Evolutionary conservation across 2,888 invertebrate genomes (phyloP).

Genomic region (Cephus sareptanus): DNA sequence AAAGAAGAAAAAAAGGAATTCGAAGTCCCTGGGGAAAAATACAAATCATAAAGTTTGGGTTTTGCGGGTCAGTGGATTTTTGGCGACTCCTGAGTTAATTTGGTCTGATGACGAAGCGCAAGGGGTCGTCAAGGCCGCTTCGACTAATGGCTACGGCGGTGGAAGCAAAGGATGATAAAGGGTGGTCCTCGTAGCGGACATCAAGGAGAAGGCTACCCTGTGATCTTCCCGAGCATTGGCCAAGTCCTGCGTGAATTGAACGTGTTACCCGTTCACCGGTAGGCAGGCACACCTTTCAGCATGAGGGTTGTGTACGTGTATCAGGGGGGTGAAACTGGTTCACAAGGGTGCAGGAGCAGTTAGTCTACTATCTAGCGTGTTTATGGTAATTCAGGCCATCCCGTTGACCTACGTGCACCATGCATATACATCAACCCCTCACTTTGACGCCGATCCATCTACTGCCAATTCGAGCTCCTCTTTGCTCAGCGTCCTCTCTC

Average conservation of each 20-base stretch:
- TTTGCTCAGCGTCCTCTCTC: slow-evolving; percentile 11
- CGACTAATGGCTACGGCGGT: too few relatives aligned
- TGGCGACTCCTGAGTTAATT: too few relatives aligned
- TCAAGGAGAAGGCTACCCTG: slow-evolving; percentile 34
- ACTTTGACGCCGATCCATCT: slow-evolving; percentile 51
- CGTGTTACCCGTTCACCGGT: slow-evolving; percentile 8
- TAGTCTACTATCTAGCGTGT: slow-evolving; percentile 54
- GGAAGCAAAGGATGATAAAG: too few relatives aligned
- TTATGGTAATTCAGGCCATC: slow-evolving; percentile 55
- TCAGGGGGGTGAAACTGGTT: not conserved
- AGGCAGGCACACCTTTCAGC: not conserved
- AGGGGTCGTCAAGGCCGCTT: too few relatives aligned
- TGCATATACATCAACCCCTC: slow-evolving; percentile 56
- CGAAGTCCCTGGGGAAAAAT: too few relatives aligned
- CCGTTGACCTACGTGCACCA: slow-evolving; percentile 49
- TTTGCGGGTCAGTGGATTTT: too few relatives aligned
- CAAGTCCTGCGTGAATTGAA: not conserved
- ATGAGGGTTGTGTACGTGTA: not conserved
- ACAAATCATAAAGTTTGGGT: too few relatives aligned
- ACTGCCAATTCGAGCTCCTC: slow-evolving; percentile 25
- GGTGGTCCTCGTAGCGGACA: slow-evolving; percentile 24
- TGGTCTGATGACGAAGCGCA: too few relatives aligned
- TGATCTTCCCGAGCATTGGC: slow-evolving; percentile 31
- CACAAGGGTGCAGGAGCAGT: slow-evolving; percentile 31
- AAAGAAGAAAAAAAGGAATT: too few relatives aligned